Percentiles rank a stretch among this genome's conserved stretches.
These are phyloP conservation scores for Oncorhynchus gorbuscha DNA, from an alignment of 2,113 vertebrate species.

Conservation along the genomic window DNA sequence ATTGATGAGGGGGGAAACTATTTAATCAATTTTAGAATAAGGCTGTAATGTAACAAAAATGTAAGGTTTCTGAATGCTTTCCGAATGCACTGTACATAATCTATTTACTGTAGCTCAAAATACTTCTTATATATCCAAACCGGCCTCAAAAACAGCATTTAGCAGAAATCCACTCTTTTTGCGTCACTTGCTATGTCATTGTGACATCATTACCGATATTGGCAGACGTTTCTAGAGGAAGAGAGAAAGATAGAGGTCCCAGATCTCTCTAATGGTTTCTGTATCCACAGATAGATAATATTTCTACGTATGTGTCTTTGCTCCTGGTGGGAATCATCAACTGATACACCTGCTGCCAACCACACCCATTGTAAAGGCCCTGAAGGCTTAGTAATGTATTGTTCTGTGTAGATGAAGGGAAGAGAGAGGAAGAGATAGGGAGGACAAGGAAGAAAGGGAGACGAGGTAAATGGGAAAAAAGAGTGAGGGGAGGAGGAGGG, in stretches of 20 bases:
- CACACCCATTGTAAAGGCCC: constrained; percentile 7
- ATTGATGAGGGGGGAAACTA: no score
- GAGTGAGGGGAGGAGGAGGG: neutral
- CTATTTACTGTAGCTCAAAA: no score
- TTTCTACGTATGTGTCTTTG: neutral
- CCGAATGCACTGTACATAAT: no score
- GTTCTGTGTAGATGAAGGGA: constrained; percentile 7
- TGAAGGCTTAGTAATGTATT: constrained; percentile 3
- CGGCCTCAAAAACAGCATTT: neutral
- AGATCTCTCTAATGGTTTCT: neutral
- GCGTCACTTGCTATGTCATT: neutral
- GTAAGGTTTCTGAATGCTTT: neutral
- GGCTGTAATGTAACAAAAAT: no score
- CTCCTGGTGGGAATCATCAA: constrained; percentile 16
- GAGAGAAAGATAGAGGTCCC: neutral
- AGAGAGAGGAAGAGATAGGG: neutral
- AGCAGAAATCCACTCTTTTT: neutral
- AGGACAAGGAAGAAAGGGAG: neutral
- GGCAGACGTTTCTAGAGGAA: neutral
- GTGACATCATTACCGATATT: neutral
- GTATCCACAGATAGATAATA: no score
- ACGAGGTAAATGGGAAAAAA: no score
- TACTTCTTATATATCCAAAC: neutral
- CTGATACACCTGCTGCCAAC: constrained; percentile 24
- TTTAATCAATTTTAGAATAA: no score